Evolutionary conservation across 2,113 vertebrate genomes (phyloP).

Genomic region (Pterocles burchelli): DNA sequence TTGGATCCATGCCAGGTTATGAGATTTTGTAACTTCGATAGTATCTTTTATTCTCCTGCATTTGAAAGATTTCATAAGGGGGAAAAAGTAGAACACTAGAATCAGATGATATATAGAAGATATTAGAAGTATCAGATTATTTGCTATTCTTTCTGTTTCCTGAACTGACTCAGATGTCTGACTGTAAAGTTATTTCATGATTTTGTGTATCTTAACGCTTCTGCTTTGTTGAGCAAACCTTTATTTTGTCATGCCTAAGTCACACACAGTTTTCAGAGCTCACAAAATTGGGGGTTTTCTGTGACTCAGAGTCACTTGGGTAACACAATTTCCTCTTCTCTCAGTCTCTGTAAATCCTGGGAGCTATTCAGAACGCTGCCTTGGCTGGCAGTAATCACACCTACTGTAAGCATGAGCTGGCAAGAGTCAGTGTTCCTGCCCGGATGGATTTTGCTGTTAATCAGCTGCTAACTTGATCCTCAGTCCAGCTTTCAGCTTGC

Average conservation of each 20-base stretch:
- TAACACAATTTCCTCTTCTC: not conserved
- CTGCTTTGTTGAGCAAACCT: not conserved
- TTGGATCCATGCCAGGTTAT: not conserved
- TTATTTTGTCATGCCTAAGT: not conserved
- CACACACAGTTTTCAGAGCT: not conserved
- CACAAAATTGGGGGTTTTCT: not conserved
- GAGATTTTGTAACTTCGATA: not conserved
- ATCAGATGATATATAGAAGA: not conserved
- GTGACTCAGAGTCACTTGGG: not conserved
- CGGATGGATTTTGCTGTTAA: not conserved
- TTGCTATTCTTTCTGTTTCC: not conserved
- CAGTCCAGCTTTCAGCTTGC: not conserved
- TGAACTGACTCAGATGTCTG: not conserved
- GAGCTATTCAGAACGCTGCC: not conserved
- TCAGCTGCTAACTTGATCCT: not conserved
- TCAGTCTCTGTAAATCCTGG: not conserved
- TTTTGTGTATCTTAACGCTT: not conserved
- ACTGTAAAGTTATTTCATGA: not conserved
- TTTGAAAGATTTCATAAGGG: not conserved
- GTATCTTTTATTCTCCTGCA: not conserved
- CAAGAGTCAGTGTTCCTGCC: not conserved
- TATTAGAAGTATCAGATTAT: not conserved
- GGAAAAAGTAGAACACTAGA: too few relatives aligned
- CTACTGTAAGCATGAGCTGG: not conserved
- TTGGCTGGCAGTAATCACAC: not conserved